Conservation (phyloP, 2,113 vertebrate species). For the Dipodomys ordii region DNA sequence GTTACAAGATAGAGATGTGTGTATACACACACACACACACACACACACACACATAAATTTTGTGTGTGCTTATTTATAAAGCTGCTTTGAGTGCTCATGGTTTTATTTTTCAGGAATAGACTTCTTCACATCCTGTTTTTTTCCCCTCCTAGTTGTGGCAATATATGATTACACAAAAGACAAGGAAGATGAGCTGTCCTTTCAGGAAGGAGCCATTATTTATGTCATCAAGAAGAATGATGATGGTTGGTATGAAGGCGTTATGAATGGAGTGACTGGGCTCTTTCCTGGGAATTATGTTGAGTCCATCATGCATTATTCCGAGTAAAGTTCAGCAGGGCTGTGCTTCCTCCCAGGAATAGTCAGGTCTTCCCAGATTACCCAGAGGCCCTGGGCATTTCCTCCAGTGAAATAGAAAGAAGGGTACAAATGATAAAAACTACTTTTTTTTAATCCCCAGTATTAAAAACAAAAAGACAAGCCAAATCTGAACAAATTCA, state of each 20-base stretch:
- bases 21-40: background rate
- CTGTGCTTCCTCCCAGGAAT: slow-evolving; percentile 73
- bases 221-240: slow-evolving; percentile 99
- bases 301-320: slow-evolving; percentile 99
- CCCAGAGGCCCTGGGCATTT: slow-evolving; percentile 78
- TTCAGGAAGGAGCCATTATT: slow-evolving; percentile 99
- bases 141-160: slow-evolving; percentile 92
- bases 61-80: background rate
- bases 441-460: slow-evolving; percentile 63
- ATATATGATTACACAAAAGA: slow-evolving; percentile 98
- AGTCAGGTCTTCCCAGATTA: slow-evolving; percentile 82
- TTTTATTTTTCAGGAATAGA: slow-evolving; percentile 31
- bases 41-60: background rate
- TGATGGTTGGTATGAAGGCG: slow-evolving; percentile 98
- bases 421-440: slow-evolving; percentile 84
- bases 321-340: slow-evolving; percentile 90
- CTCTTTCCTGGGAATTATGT: slow-evolving; percentile 99
- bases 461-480: slow-evolving; percentile 84
- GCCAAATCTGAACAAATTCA: slow-evolving; percentile 86
- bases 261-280: slow-evolving; percentile 98
- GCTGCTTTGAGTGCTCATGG: background rate
- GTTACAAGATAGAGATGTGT: background rate
- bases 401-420: slow-evolving; percentile 84
- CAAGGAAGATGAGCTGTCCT: slow-evolving; percentile 98
- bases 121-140: slow-evolving; percentile 36